Percentiles rank a stretch among this genome's conserved stretches.
phyloP scores from a whole-genome alignment of 1,140 invertebrate genomes.

The Zaprionus inermis region DNA sequence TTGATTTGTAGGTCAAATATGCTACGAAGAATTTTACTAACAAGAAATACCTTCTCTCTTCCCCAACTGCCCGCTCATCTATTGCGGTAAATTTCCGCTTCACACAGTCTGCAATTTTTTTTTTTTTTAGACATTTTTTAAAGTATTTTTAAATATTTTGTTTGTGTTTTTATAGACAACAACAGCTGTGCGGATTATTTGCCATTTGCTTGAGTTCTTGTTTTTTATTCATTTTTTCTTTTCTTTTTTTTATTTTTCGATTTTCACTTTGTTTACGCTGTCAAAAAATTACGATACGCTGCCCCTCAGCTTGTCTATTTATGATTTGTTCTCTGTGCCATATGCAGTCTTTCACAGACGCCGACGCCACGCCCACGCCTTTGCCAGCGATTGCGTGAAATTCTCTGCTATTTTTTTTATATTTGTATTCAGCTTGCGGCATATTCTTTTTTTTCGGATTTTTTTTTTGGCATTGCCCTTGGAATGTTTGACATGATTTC shows the following conservation, averaged over 20 bases:
- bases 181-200: conserved; percentile 39
- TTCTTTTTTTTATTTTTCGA: background rate
- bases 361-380: background rate
- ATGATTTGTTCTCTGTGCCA: conserved; percentile 56
- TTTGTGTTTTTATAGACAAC: conserved; percentile 30
- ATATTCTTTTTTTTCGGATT: conserved; percentile 53
- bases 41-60: background rate
- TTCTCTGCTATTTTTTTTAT: conserved; percentile 27
- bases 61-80: background rate
- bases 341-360: conserved; percentile 63
- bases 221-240: background rate
- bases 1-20: conserved; percentile 58
- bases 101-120: background rate
- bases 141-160: conserved; percentile 9
- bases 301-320: conserved; percentile 60
- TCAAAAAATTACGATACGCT: conserved; percentile 59
- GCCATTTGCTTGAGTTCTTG: background rate
- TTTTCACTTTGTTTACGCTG: conserved; percentile 48
- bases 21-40: background rate
- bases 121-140: conserved; percentile 9
- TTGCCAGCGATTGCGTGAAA: conserved; percentile 50
- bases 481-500: conserved; percentile 75
- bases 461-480: conserved; percentile 72
- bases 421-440: conserved; percentile 1
- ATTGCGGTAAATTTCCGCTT: background rate